These are phyloP conservation scores for Eudasyphora cyanicolor DNA, from an alignment of 2,888 invertebrate species.

Conservation along the genomic window DNA sequence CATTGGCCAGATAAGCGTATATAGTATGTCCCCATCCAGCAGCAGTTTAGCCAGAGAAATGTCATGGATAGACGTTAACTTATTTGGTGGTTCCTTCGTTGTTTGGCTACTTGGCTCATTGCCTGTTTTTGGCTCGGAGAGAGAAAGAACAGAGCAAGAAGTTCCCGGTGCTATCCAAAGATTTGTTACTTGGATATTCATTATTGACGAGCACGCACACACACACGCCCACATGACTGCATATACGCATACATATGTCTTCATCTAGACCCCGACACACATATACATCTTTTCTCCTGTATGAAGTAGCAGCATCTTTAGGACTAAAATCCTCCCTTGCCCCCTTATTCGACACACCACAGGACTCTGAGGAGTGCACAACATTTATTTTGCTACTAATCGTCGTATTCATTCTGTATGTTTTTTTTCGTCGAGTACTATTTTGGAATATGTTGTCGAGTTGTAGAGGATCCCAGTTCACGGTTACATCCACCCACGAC, in stretches of 20 bases:
- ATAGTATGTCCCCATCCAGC: constrained; percentile 11
- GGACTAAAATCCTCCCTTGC: constrained; percentile 15
- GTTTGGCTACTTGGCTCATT: constrained; percentile 63
- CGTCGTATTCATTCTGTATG: constrained; percentile 1
- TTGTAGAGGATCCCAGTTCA: constrained; percentile 18
- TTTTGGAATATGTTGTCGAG: constrained; percentile 16
- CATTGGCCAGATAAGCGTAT: constrained; percentile 43
- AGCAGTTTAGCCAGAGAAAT: constrained; percentile 61
- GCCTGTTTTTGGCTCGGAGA: constrained; percentile 66
- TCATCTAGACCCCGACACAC: constrained; percentile 26
- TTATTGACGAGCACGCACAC: constrained; percentile 51
- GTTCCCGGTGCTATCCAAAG: constrained; percentile 72
- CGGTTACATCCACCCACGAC: not conserved
- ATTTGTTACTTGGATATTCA: constrained; percentile 69
- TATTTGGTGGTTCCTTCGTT: not conserved
- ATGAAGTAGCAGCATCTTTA: constrained; percentile 47
- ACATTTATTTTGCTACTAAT: constrained; percentile 44
- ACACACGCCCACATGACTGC: constrained; percentile 16
- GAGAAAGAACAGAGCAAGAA: constrained; percentile 1
- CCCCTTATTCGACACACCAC: not conserved
- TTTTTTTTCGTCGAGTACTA: too few relatives aligned
- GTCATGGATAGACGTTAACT: constrained; percentile 70
- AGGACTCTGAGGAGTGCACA: not conserved
- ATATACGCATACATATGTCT: too few relatives aligned
- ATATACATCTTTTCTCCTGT: constrained; percentile 30